A percentile compares a stretch with the other conserved stretches of the same genome.
phyloP scores from a whole-genome alignment of 2,888 invertebrate genomes.

The Cosmia trapezina region DNA sequence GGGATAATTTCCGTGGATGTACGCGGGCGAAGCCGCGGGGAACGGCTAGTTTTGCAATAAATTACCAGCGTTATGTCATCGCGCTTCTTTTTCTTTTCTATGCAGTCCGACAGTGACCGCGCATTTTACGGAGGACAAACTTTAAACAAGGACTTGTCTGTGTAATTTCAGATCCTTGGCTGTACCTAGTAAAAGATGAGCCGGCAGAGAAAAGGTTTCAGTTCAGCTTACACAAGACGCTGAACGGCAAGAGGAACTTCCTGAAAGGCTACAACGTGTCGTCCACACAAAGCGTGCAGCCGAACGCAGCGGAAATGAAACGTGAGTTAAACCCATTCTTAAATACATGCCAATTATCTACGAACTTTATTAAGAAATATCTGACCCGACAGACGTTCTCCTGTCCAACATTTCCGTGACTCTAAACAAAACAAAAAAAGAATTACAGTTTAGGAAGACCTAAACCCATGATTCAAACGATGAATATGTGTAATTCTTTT shows the following conservation, averaged over 20 bases:
- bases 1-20: too few relatives aligned
- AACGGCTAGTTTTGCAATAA: too few relatives aligned
- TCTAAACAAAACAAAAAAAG: background rate
- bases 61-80: too few relatives aligned
- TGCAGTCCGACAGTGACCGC: too few relatives aligned
- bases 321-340: conserved; percentile 72
- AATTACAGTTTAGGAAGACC: too few relatives aligned
- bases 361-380: background rate
- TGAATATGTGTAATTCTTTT: too few relatives aligned
- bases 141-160: background rate
- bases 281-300: conserved; percentile 80
- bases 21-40: too few relatives aligned
- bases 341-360: background rate
- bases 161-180: conserved; percentile 89
- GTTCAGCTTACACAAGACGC: conserved; percentile 78
- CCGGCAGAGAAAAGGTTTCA: conserved; percentile 87
- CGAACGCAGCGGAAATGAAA: conserved; percentile 81
- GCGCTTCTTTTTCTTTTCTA: too few relatives aligned
- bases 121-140: too few relatives aligned
- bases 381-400: background rate
- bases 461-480: too few relatives aligned
- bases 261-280: conserved; percentile 81
- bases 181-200: conserved; percentile 86
- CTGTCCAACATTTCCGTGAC: background rate
- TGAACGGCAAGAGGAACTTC: conserved; percentile 77